A percentile compares a stretch with the other conserved stretches of the same genome.
Evolutionary conservation across 2,888 invertebrate genomes (phyloP).

Genomic region (Dryomyza anilis): DNA sequence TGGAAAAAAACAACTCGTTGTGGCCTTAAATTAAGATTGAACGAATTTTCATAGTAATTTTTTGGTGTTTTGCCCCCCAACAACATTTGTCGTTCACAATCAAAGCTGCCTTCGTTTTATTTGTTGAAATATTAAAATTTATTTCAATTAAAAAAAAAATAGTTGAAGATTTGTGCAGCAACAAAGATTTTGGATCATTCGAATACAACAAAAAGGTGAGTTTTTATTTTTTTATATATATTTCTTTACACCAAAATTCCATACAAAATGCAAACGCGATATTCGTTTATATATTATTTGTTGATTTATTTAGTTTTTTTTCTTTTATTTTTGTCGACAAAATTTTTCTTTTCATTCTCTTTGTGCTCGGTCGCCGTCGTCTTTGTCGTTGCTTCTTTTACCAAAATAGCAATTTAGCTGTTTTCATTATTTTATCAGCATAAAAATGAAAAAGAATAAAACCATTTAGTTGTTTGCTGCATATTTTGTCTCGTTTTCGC

Average conservation of each 20-base stretch:
- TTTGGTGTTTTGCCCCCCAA: no score
- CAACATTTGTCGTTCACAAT: no score
- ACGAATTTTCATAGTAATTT: no score
- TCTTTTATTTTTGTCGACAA: not conserved
- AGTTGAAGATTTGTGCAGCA: not conserved
- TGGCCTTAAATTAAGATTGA: no score
- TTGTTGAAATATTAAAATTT: not conserved
- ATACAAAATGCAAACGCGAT: no score
- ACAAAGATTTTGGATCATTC: not conserved
- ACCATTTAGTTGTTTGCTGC: not conserved
- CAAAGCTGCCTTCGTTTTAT: no score
- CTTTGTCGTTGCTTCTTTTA: not conserved
- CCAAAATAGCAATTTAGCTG: constrained; percentile 8
- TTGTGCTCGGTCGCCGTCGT: not conserved
- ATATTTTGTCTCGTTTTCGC: not conserved
- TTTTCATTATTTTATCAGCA: not conserved
- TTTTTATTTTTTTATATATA: not conserved
- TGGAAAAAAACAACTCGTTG: no score
- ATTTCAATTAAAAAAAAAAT: not conserved
- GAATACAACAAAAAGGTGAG: not conserved
- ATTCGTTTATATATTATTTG: not conserved
- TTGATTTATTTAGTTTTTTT: not conserved
- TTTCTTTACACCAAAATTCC: no score
- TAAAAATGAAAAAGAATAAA: no score
- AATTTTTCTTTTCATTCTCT: not conserved